These are phyloP conservation scores for Drosophila ambigua DNA, from an alignment of 1,140 invertebrate genomes.

Conservation along the genomic window DNA sequence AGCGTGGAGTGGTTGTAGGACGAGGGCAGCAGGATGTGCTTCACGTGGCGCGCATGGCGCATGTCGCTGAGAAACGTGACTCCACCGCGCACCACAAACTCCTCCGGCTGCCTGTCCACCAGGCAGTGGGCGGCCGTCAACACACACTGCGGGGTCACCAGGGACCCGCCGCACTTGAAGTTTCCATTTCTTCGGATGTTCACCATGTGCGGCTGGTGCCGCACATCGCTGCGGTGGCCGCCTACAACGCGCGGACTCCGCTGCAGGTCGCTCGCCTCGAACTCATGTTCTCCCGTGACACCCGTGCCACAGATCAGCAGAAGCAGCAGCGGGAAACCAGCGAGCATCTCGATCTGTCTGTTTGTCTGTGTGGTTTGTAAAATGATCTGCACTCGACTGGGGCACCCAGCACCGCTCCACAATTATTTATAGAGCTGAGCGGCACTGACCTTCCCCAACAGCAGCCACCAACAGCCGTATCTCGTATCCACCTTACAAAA, in stretches of 20 bases:
- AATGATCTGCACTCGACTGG: constrained; percentile 31
- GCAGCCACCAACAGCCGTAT: too few relatives aligned
- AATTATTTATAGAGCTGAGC: constrained; percentile 56
- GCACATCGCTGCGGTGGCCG: constrained; percentile 55
- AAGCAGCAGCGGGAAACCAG: constrained; percentile 17
- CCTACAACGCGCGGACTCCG: constrained; percentile 64
- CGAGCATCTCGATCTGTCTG: constrained; percentile 33
- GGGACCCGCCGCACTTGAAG: constrained; percentile 70
- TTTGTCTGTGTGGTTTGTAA: constrained; percentile 3
- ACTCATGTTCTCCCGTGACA: background rate
- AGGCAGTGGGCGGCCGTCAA: constrained; percentile 77
- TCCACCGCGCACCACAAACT: constrained; percentile 69
- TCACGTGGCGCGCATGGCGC: constrained; percentile 55
- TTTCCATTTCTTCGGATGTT: constrained; percentile 63
- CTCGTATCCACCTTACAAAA: constrained; percentile 26
- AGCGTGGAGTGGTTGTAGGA: constrained; percentile 52
- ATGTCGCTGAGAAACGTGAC: constrained; percentile 64
- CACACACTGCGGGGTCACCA: constrained; percentile 65
- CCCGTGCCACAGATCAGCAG: constrained; percentile 6
- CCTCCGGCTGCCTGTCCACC: constrained; percentile 32
- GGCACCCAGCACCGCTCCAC: background rate
- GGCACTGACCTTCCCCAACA: constrained; percentile 64
- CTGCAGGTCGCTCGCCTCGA: background rate
- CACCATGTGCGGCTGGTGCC: constrained; percentile 64
- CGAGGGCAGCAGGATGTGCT: constrained; percentile 42